Evolutionary conservation across 1,140 invertebrate species (phyloP).

Genomic region (Patella vulgata): DNA sequence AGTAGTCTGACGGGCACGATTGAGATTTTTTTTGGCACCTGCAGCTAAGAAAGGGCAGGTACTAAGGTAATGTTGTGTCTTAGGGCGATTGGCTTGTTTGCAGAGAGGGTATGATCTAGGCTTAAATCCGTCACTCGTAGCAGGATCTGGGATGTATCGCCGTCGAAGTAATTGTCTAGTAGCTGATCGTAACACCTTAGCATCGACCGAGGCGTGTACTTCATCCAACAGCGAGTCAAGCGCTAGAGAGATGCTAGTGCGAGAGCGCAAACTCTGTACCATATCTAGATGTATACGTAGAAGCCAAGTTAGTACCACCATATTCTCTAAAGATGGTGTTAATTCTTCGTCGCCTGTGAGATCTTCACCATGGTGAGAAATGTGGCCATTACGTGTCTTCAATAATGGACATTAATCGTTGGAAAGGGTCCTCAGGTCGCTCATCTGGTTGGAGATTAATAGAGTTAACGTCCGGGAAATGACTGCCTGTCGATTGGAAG

Average conservation of each 20-base stretch:
- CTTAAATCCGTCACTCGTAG: too few relatives aligned
- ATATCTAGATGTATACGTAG: slow-evolving; percentile 21
- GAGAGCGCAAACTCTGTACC: slow-evolving; percentile 20
- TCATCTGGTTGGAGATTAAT: slow-evolving; percentile 29
- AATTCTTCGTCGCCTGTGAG: slow-evolving; percentile 30
- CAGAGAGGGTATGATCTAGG: too few relatives aligned
- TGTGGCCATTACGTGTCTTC: slow-evolving; percentile 32
- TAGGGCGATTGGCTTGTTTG: too few relatives aligned
- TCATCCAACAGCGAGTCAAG: slow-evolving; percentile 32
- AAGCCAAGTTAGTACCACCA: slow-evolving; percentile 33
- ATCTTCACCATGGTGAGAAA: too few relatives aligned
- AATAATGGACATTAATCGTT: slow-evolving; percentile 28
- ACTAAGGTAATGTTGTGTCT: too few relatives aligned
- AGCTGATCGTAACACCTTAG: slow-evolving; percentile 4
- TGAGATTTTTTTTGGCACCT: too few relatives aligned
- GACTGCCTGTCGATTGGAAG: slow-evolving; percentile 31
- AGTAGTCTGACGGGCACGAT: too few relatives aligned
- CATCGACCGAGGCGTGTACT: slow-evolving; percentile 11
- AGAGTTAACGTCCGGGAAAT: slow-evolving; percentile 42
- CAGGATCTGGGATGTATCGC: too few relatives aligned
- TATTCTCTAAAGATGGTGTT: slow-evolving; percentile 22
- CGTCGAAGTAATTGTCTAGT: too few relatives aligned
- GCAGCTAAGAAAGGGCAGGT: too few relatives aligned
- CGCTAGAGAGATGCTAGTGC: slow-evolving; percentile 34
- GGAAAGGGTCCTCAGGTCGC: slow-evolving; percentile 31